Evolutionary conservation across 1,140 invertebrate genomes (phyloP), one percentile per base, ranked within the genome.

Genomic region (Pseudobourletiella spinata): DNA sequence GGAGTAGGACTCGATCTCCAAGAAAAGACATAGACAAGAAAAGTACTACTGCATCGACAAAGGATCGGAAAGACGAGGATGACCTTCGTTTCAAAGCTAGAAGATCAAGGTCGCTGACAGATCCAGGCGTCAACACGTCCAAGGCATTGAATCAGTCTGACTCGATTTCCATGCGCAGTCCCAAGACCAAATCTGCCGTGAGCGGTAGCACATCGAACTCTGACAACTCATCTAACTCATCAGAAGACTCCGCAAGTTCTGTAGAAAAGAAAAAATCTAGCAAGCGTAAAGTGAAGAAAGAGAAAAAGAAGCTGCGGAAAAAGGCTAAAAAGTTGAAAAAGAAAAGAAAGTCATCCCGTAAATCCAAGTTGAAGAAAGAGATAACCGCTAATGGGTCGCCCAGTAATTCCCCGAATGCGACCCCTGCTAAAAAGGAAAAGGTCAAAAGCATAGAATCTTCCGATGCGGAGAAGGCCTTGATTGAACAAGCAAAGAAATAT

Each of bases 401-500:
- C 25, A 1, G 24, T 58, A 18, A 20, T 28, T 28, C 14, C 18
- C 6, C n/a, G 1, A 44, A 59, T 6, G 56, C 14, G 25, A 29
- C 14, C 18, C 25, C 28, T 20, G n/a, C n/a, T 14, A 25, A 64
- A 29, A 30, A 57, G 35, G 39, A 32, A 44, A 28, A 46, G 2
- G 51, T 16, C 6, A 39, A 59, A 63, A 58, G 15, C 16, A 32
- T 54, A 6, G 25, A n/a, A 29, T 42, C 32, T 50, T 42, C 57
- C 15, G 22, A 64, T 46, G 30, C 24, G 35, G 32, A 35, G 30
- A 22, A 58, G 44, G 35, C 56, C 71, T 52, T 67, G 74, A 64
- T 77, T 75, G 6, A 77, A 74, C 14, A 20, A 28, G 8, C 35
- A 26, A 54, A 30, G 18, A 65, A 63, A 74, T 72, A 51, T 77